Base-by-base conservation (phyloP, 2,888 invertebrate species). In the Dastarcus helophoroides region DNA sequence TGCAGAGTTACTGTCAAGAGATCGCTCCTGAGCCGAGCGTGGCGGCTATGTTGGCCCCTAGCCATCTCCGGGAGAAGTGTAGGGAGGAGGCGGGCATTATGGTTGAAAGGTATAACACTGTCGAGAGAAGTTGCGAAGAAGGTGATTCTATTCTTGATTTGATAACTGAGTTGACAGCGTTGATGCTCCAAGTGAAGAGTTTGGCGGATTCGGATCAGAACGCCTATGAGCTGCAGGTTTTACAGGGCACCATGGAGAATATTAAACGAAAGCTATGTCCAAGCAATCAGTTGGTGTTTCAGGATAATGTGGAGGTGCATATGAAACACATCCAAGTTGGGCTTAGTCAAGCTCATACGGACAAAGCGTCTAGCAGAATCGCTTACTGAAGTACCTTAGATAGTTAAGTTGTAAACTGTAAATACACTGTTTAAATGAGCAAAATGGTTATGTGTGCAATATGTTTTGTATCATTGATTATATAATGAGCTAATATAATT, bases 161-260 rank as follows among this genome's bases (percentile, higher is more conserved):
- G 32, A 80, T 95, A 11, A 82, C 85, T 31, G 83, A 86, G 58
- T 68, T 95, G 28, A 85, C 90, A 10, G 89, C 91, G 2, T 68
- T 95, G 16, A 78, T 95, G 76, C 64, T 89, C 27, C 89, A 90
- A 69, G 78, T 90, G 2, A 83, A 83, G 69, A 77, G 76, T 53
- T 62, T 75, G 35, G 71, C 82, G 4, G 80, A 81, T 58, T 79
- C 80, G 2, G 81, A 86, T 53, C 77, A 83, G 55, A 91, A 86
- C 60, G 83, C 88, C 2, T 90, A 89, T 61, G 91, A 94, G 55
- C 67, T 93, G 31, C 82, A 84, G 59, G 84, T 89, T 11, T 65
- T 91, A 24, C 86, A 90, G 63, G 91, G 89, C 11, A 88, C 93
- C 22, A 79, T 94, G 67, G 81, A 83, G 49, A 83, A 90, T 54